Evolutionary conservation across 2,113 vertebrate species (phyloP).

Genomic region (Oncorhynchus gorbuscha): DNA sequence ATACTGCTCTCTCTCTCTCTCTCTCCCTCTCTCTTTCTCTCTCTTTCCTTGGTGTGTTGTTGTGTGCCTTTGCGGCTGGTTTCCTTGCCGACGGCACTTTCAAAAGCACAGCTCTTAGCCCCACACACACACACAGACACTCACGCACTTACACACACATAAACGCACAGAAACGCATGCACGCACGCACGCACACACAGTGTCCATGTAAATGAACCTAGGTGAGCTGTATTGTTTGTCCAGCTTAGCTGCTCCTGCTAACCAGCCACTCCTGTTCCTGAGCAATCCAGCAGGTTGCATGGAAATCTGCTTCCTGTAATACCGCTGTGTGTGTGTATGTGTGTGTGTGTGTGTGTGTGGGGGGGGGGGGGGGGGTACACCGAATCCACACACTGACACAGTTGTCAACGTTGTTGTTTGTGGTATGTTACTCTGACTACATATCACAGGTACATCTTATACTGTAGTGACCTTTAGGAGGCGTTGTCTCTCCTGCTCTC

Average conservation of each 20-base stretch:
- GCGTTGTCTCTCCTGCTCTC: no score
- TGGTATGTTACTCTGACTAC: no score
- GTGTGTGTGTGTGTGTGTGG: no score
- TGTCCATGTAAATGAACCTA: conserved; percentile 64
- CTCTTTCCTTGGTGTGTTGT: conserved; percentile 1
- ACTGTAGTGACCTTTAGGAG: no score
- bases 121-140: neutral
- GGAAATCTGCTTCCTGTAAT: conserved; percentile 60
- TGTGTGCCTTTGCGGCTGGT: conserved; percentile 35
- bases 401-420: no score
- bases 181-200: conserved; percentile 27
- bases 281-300: conserved; percentile 58
- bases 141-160: conserved; percentile 14
- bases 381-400: no score
- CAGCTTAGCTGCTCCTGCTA: conserved; percentile 58
- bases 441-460: no score
- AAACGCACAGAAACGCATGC: neutral
- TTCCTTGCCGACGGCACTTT: conserved; percentile 68
- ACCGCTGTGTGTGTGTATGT: conserved; percentile 20
- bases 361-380: neutral
- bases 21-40: neutral
- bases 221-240: conserved; percentile 67
- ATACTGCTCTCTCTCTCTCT: no score
- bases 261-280: conserved; percentile 58
- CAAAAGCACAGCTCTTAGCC: conserved; percentile 35